A percentile compares a stretch with the other conserved stretches of the same genome.
Evolutionary conservation across 2,888 invertebrate species (phyloP).

Genomic region (Hydroisotoma schaefferi): DNA sequence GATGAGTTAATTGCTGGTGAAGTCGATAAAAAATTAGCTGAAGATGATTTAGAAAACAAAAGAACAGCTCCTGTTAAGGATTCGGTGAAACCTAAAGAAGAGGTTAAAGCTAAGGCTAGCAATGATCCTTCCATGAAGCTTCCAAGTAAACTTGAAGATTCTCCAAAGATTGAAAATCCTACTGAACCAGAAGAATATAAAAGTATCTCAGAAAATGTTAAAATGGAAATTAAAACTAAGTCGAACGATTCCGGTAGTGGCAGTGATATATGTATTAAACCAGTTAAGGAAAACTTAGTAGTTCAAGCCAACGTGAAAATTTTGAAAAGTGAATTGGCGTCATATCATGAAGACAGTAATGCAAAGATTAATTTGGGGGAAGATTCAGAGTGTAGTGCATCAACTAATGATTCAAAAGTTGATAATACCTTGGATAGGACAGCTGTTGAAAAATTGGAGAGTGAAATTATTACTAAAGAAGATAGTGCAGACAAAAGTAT

Average conservation of each 20-base stretch:
- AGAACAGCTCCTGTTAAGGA: too few species aligned
- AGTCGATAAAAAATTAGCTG: not conserved
- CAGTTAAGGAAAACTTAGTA: not conserved
- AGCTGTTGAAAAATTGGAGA: not conserved
- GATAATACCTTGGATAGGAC: not conserved
- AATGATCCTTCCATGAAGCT: too few species aligned
- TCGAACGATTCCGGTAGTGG: not conserved
- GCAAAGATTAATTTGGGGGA: not conserved
- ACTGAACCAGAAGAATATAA: too few species aligned
- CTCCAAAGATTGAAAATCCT: constrained; percentile 4
- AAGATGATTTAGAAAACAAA: not conserved
- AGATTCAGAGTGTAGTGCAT: not conserved
- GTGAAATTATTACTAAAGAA: not conserved
- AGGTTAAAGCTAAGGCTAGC: too few species aligned
- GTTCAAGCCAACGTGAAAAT: not conserved
- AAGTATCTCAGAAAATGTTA: too few species aligned
- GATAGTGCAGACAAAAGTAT: too few species aligned
- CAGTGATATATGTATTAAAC: not conserved
- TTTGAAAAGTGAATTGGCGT: not conserved
- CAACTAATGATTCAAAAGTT: not conserved
- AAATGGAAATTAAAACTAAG: too few species aligned
- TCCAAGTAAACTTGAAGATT: not conserved
- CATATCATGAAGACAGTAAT: not conserved
- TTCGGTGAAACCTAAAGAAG: too few species aligned
- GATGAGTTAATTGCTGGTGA: not conserved